Evolutionary conservation across 2,797 vertebrate genomes (phyloP), one percentile per base, ranked within the genome.

Genomic region (Ctenosaura bakeri): DNA sequence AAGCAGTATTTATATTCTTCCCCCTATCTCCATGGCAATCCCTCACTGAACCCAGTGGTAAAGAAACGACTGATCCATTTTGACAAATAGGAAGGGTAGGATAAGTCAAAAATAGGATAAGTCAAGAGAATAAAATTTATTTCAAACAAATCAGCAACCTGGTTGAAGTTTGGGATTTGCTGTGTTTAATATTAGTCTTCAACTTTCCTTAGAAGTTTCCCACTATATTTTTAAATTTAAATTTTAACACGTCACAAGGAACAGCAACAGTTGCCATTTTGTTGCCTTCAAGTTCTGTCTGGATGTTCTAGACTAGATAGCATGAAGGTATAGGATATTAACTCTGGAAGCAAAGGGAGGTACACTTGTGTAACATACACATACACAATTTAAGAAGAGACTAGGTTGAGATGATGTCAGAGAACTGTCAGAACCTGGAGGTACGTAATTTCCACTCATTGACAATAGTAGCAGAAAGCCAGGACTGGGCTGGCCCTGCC

Each of bases 1-100:
- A 38, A 76, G 50, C 85, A 50, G 38, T 69, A 82, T 76, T 46
- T 16, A 86, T 82, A 50, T 81, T 35, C 38, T 81, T 86, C 52
- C 24, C 14, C 2, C 9, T 59, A 38, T 90, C 64, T 50, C 84
- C 29, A 82, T 64, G 32, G 42, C 78, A 86, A 82, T 76, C 35
- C 52, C 13, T 73, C 77, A 50, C 52, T 74, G 62, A 38, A 46
- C n/a, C 66, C 26, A n/a, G 74, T 2, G 32, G 66, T 42, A 54
- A 82, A 88, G 20, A 54, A 29, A 52, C 2, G 2, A 62, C 4
- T 6, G 26, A 59, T 74, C 42, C 4, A 26, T 42, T 35, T 32
- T 83, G 29, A 62, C 26, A 50, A 83, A 80, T 20, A 7, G 7
- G 38, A 42, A 64, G n/a, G n/a, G 52, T n/a, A 79, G 20, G 32